phyloP scores from a whole-genome alignment of 2,113 vertebrate genomes.

The Notarius lentiginosus region DNA sequence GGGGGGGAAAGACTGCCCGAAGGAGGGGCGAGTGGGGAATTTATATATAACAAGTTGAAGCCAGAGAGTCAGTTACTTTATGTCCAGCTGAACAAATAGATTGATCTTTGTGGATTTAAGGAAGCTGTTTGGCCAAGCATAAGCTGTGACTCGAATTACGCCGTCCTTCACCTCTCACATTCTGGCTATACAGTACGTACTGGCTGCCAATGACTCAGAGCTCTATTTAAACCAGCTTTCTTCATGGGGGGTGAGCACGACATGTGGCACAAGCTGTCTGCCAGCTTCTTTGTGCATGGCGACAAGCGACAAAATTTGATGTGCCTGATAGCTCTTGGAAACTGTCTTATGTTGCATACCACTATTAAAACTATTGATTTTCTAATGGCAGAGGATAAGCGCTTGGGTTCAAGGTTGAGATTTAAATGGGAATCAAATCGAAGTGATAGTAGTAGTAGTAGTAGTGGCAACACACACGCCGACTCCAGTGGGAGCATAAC shows the following conservation, averaged over 20 bases:
- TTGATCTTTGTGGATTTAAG: background rate
- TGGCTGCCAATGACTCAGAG: background rate
- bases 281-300: background rate
- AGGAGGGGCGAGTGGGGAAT: no score
- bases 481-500: constrained; percentile 10
- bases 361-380: background rate
- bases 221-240: constrained; percentile 24
- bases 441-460: constrained; percentile 41
- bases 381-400: background rate
- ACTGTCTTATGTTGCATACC: background rate
- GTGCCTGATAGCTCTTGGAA: background rate
- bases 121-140: background rate
- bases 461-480: constrained; percentile 24
- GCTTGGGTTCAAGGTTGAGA: constrained; percentile 31
- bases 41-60: background rate
- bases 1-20: no score
- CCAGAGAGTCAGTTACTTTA: background rate
- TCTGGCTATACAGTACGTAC: background rate
- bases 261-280: constrained; percentile 14
- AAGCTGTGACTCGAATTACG: background rate
- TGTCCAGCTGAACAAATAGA: constrained; percentile 4
- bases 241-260: background rate
- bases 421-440: constrained; percentile 37
- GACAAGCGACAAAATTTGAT: background rate
- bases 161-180: constrained; percentile 16